phyloP scores from a whole-genome alignment of 2,888 invertebrate species.

The Pediacus dermestoides region DNA sequence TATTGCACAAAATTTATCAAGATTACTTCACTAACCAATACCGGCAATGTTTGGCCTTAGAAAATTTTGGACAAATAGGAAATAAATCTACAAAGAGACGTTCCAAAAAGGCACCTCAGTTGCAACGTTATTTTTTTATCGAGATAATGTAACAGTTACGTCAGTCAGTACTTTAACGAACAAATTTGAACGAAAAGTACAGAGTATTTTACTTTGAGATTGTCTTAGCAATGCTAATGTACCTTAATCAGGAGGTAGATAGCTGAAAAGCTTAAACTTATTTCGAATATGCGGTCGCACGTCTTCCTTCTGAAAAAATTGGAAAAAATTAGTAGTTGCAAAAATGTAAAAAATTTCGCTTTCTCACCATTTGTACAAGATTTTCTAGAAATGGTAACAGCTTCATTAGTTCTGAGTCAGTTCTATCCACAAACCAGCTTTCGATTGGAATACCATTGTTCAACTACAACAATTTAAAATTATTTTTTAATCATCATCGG shows the following conservation, averaged over 20 bases:
- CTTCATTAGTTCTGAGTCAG: constrained; percentile 86
- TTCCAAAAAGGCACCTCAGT: constrained; percentile 37
- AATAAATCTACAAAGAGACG: constrained; percentile 22
- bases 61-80: constrained; percentile 5
- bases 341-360: constrained; percentile 11
- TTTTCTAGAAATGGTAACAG: constrained; percentile 88
- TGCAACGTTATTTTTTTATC: constrained; percentile 19
- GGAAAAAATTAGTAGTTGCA: constrained; percentile 18
- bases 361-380: constrained; percentile 71
- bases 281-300: constrained; percentile 89
- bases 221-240: constrained; percentile 25
- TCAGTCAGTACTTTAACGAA: constrained; percentile 42
- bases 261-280: constrained; percentile 84
- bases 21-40: constrained; percentile 8
- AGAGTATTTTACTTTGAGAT: constrained; percentile 31
- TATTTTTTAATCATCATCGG: background rate
- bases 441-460: constrained; percentile 97
- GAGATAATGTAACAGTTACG: constrained; percentile 12
- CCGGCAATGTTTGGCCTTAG: no score
- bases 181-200: constrained; percentile 25
- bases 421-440: constrained; percentile 92
- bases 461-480: constrained; percentile 54
- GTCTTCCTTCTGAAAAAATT: constrained; percentile 77
- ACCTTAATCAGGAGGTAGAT: constrained; percentile 76
- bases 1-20: constrained; percentile 26